Percentiles rank a stretch among this genome's conserved stretches.
These are phyloP conservation scores for Thymelicus sylvestris DNA, from an alignment of 2,888 invertebrate species.

Conservation along the genomic window DNA sequence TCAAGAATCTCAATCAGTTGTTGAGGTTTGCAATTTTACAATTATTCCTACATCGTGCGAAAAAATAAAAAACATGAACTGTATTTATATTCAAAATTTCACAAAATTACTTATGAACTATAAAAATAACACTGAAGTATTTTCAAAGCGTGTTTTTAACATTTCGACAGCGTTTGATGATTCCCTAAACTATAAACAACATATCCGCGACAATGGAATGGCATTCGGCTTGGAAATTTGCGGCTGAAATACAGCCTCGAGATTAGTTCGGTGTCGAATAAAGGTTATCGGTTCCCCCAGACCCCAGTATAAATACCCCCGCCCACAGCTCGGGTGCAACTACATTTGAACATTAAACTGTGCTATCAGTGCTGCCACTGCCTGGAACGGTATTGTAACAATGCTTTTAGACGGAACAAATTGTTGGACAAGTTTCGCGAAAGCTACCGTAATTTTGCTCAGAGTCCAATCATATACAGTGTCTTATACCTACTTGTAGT, in stretches of 20 bases:
- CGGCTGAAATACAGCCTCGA: constrained; percentile 33
- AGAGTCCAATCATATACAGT: no score
- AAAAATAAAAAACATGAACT: no score
- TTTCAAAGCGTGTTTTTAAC: no score
- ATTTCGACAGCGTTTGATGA: neutral
- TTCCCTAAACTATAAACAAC: constrained; percentile 30
- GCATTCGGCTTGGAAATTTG: constrained; percentile 32
- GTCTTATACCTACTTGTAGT: no score
- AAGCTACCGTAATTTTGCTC: constrained; percentile 14
- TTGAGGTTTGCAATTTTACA: no score
- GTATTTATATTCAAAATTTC: no score
- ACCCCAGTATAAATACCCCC: constrained; percentile 34
- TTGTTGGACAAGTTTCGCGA: constrained; percentile 20
- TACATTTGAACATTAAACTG: constrained; percentile 32
- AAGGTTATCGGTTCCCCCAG: constrained; percentile 34
- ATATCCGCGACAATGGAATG: constrained; percentile 22
- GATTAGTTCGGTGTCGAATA: constrained; percentile 35
- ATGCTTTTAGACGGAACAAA: constrained; percentile 33
- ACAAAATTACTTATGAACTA: no score
- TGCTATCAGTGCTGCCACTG: constrained; percentile 32
- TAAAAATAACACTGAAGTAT: no score
- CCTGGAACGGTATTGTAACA: constrained; percentile 30
- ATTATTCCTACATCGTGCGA: no score
- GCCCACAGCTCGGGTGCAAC: constrained; percentile 35
- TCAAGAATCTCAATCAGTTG: no score